These are phyloP conservation scores for Biston stratarius DNA, from an alignment of 2,888 invertebrate genomes.

Conservation along the genomic window DNA sequence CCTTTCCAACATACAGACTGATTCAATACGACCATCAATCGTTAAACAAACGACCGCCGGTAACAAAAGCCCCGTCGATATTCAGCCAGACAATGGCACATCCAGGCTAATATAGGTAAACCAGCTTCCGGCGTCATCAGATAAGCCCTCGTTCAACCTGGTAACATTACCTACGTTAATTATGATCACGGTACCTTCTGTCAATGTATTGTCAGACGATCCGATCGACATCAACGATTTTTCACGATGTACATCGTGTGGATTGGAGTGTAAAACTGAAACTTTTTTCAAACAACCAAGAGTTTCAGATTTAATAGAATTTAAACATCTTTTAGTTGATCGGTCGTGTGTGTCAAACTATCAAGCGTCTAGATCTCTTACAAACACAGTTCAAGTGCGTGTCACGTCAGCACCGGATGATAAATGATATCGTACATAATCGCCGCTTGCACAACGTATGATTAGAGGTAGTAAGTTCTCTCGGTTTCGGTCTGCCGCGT, in stretches of 20 bases:
- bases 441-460: constrained; percentile 12
- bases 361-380: background rate
- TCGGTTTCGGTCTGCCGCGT: background rate
- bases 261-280: background rate
- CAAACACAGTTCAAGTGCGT: constrained; percentile 12
- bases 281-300: background rate
- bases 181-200: constrained; percentile 25
- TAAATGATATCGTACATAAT: constrained; percentile 25
- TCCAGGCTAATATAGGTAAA: constrained; percentile 39
- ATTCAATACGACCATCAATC: constrained; percentile 11
- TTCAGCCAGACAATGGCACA: constrained; percentile 41
- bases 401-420: constrained; percentile 25
- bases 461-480: constrained; percentile 15
- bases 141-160: constrained; percentile 41
- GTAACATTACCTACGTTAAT: constrained; percentile 36
- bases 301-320: too few relatives aligned
- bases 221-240: constrained; percentile 16
- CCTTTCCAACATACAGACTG: background rate
- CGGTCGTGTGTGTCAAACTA: too few relatives aligned
- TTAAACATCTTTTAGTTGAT: too few relatives aligned
- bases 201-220: background rate
- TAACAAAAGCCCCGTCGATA: constrained; percentile 28
- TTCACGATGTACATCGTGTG: background rate
- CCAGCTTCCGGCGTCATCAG: constrained; percentile 41
- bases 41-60: constrained; percentile 9